These are phyloP conservation scores for Ictalurus furcatus DNA, from an alignment of 2,113 vertebrate genomes.

Conservation along the genomic window DNA sequence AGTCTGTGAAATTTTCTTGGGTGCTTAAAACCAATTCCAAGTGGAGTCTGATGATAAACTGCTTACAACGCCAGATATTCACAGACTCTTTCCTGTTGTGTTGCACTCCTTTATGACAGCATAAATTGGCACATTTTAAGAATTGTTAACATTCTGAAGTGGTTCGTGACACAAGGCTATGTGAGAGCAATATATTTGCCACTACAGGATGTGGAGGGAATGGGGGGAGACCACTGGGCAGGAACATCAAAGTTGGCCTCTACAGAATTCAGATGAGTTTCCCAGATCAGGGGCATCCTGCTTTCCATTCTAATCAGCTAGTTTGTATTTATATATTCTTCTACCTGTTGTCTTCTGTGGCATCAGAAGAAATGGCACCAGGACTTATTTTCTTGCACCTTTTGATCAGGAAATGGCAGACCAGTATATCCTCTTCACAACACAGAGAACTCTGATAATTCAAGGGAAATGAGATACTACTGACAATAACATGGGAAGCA, in stretches of 20 bases:
- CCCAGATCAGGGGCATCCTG: not conserved
- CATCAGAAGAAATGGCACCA: conserved; percentile 6
- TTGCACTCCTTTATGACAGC: not conserved
- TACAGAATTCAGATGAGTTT: conserved; percentile 13
- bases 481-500: not conserved
- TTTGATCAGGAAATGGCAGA: not conserved
- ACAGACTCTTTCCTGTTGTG: not conserved
- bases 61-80: not conserved
- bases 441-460: not conserved
- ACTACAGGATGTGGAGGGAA: not conserved
- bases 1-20: not conserved
- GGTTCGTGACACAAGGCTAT: not conserved
- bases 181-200: not conserved
- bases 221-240: not conserved
- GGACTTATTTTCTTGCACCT: not conserved
- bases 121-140: not conserved
- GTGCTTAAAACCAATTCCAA: not conserved
- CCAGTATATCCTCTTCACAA: not conserved
- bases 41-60: not conserved
- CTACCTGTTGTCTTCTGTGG: not conserved
- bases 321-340: conserved; percentile 32
- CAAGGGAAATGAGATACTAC: not conserved
- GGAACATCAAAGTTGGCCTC: conserved; percentile 11
- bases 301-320: conserved; percentile 27
- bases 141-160: not conserved